These are phyloP conservation scores for Podocnemis expansa DNA, from an alignment of 2,113 vertebrate species.

Conservation along the genomic window DNA sequence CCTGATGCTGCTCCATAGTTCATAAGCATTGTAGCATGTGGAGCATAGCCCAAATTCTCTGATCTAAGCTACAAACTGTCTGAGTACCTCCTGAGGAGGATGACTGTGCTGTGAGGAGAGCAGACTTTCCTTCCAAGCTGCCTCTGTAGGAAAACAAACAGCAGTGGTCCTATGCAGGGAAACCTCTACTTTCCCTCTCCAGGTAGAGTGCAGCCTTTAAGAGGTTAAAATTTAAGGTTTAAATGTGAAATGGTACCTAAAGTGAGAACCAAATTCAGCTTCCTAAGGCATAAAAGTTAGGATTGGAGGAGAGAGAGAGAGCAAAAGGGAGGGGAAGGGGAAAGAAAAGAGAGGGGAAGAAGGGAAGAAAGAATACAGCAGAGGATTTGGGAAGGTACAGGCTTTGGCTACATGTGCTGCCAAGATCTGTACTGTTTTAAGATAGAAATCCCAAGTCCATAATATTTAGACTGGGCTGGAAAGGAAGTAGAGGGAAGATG, in stretches of 20 bases:
- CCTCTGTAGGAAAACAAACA: background rate
- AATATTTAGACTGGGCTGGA: fast-evolving
- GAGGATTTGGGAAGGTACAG: background rate
- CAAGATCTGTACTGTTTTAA: background rate
- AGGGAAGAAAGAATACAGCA: background rate
- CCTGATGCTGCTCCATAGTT: background rate
- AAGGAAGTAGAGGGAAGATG: background rate
- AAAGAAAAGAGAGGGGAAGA: background rate
- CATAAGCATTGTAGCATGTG: background rate
- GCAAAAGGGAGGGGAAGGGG: background rate
- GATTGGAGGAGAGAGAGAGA: background rate
- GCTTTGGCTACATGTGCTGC: background rate
- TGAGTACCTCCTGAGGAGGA: background rate
- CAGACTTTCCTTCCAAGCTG: background rate
- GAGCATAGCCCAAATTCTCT: background rate
- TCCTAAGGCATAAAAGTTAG: background rate
- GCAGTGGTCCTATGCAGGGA: background rate
- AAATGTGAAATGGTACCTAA: background rate
- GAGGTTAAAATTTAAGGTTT: background rate
- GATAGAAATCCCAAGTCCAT: background rate
- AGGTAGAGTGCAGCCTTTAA: background rate
- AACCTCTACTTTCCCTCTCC: background rate
- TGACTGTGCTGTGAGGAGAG: fast-evolving
- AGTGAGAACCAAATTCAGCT: background rate
- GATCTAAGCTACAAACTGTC: background rate